phyloP scores from a whole-genome alignment of 2,113 vertebrate species.

The Sitta europaea region DNA sequence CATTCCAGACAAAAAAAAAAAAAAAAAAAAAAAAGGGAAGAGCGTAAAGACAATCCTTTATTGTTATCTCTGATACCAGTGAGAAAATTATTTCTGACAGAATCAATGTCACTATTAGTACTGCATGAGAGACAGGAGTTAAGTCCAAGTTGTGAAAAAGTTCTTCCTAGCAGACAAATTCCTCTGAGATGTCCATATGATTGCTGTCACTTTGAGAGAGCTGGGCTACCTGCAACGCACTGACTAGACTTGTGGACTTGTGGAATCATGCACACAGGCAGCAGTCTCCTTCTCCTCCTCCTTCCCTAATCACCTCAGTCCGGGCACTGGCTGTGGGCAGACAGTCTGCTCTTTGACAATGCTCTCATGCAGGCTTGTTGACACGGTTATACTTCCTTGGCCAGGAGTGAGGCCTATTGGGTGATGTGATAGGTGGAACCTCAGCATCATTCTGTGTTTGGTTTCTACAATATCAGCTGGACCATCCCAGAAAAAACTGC shows the following conservation, averaged over 20 bases:
- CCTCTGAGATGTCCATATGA: neutral
- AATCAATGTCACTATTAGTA: neutral
- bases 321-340: neutral
- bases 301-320: neutral
- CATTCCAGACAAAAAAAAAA: neutral
- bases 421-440: neutral
- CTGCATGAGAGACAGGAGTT: neutral
- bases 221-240: neutral
- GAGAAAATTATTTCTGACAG: neutral
- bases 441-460: neutral
- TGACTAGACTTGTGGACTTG: neutral
- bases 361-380: neutral
- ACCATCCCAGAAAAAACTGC: neutral
- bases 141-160: neutral
- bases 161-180: neutral
- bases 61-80: neutral
- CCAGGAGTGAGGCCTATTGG: neutral
- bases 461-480: neutral
- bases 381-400: neutral
- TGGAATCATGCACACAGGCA: neutral
- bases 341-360: neutral
- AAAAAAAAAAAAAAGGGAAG: neutral
- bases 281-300: neutral
- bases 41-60: rapidly evolving
- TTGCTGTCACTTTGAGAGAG: neutral